Evolutionary conservation across 2,797 vertebrate genomes (phyloP).

Genomic region (Etheostoma perlongum): DNA sequence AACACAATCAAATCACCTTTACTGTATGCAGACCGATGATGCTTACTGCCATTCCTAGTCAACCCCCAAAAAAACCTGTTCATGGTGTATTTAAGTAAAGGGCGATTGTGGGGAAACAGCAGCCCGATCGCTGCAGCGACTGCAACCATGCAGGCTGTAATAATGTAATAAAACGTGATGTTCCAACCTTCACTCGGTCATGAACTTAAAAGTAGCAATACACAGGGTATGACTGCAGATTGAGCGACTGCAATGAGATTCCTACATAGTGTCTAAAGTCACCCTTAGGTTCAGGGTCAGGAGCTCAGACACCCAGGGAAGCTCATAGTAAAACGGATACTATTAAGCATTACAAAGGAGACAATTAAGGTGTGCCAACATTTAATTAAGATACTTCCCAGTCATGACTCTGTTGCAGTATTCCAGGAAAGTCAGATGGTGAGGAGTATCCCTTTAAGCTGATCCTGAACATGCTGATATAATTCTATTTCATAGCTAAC

Average conservation of each 20-base stretch:
- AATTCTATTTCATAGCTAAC: neutral
- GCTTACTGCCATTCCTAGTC: too few relatives aligned
- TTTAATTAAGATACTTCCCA: too few relatives aligned
- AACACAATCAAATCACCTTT: too few relatives aligned
- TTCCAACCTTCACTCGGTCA: neutral
- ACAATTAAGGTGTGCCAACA: too few relatives aligned
- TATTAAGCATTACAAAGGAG: neutral
- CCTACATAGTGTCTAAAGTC: neutral
- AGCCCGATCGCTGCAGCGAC: neutral
- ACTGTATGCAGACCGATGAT: too few relatives aligned
- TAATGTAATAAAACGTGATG: neutral
- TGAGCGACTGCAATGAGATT: neutral
- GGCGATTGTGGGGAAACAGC: neutral
- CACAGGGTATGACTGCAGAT: neutral
- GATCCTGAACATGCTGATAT: neutral
- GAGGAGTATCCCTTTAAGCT: too few relatives aligned
- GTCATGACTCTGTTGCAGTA: too few relatives aligned
- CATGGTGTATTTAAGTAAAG: neutral
- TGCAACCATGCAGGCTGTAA: neutral
- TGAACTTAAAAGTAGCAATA: neutral
- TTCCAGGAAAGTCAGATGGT: too few relatives aligned
- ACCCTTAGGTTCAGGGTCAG: neutral
- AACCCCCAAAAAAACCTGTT: too few relatives aligned
- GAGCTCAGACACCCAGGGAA: neutral
- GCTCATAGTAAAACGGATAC: neutral